These are phyloP conservation scores for Podarcis cretensis DNA, from an alignment of 2,113 vertebrate genomes.

Conservation along the genomic window DNA sequence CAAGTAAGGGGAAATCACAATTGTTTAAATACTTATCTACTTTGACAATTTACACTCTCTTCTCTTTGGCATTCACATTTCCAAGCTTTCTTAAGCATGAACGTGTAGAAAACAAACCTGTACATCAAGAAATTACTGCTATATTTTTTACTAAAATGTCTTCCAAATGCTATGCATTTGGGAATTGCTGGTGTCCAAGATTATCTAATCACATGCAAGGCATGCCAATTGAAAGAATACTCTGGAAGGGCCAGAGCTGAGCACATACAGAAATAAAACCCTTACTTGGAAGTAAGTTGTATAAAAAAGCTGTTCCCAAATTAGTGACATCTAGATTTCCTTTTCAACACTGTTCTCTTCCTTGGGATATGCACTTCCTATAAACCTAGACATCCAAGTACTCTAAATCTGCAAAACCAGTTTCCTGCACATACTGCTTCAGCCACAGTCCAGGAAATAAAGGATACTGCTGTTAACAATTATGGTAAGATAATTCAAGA, in stretches of 20 bases:
- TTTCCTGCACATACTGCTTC: neutral
- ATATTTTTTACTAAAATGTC: neutral
- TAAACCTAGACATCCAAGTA: neutral
- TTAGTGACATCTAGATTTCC: neutral
- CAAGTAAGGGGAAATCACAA: neutral
- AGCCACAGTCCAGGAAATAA: neutral
- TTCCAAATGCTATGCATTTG: neutral
- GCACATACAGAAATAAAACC: neutral
- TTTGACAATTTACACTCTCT: neutral
- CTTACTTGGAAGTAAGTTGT: neutral
- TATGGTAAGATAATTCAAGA: neutral
- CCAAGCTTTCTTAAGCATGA: neutral
- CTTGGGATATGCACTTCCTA: neutral
- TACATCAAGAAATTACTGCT: neutral
- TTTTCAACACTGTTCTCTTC: neutral
- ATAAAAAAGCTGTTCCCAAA: neutral
- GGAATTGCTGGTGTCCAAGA: neutral
- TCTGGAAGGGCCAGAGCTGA: neutral
- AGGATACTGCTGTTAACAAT: neutral
- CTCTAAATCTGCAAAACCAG: neutral
- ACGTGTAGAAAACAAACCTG: neutral
- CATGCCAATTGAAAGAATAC: neutral
- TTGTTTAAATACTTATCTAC: neutral
- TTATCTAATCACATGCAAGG: neutral
- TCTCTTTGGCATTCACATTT: neutral